These are phyloP conservation scores for Polydrusus tereticollis DNA, from an alignment of 2,888 invertebrate species.

Conservation along the genomic window DNA sequence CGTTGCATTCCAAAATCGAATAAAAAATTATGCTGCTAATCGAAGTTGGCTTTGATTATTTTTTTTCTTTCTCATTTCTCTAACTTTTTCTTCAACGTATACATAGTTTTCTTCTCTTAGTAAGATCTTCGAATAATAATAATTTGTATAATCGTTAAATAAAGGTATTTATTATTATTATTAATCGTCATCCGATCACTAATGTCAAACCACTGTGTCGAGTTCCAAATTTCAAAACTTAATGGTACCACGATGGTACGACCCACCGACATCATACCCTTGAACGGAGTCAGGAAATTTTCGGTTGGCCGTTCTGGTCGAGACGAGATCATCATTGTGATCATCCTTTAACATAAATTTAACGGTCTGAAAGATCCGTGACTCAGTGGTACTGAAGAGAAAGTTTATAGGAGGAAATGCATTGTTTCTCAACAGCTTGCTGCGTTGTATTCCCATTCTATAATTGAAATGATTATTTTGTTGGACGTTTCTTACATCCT, in stretches of 20 bases:
- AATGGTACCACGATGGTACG: background rate
- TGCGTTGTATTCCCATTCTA: background rate
- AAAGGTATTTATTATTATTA: too few species aligned
- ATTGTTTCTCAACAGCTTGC: background rate
- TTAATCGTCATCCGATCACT: too few species aligned
- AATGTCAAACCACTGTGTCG: background rate
- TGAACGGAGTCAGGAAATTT: slow-evolving; percentile 6
- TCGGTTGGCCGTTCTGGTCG: slow-evolving; percentile 7
- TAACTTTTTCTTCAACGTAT: too few species aligned
- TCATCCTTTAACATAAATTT: slow-evolving; percentile 21
- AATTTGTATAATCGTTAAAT: too few species aligned
- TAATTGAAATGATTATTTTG: background rate
- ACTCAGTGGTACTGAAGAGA: background rate
- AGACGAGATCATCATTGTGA: slow-evolving; percentile 15
- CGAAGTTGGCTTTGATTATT: too few species aligned
- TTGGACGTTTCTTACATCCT: too few species aligned
- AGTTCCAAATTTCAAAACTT: slow-evolving; percentile 5
- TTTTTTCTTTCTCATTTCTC: too few species aligned
- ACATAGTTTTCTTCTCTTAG: too few species aligned
- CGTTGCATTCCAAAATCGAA: too few species aligned
- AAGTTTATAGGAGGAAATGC: background rate
- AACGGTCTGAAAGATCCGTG: background rate
- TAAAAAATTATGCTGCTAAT: too few species aligned
- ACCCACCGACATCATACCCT: background rate
- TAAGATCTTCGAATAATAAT: too few species aligned